A percentile compares a stretch with the other conserved stretches of the same genome.
These are phyloP conservation scores for Bradypus variegatus DNA, from an alignment of 2,797 vertebrate genomes.

Conservation along the genomic window DNA sequence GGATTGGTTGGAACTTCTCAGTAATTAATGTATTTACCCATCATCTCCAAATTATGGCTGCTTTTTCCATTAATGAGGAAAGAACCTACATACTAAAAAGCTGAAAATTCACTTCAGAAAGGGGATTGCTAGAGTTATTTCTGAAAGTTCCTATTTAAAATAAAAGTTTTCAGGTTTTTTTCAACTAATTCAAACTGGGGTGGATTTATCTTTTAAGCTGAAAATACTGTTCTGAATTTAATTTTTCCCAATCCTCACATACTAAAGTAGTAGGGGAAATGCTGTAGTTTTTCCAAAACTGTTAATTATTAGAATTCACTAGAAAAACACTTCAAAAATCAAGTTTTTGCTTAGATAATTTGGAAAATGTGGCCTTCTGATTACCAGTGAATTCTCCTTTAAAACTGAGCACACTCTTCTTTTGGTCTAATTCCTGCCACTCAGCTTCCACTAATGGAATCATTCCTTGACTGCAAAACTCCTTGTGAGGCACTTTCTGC, in stretches of 20 bases:
- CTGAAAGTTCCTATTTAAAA: background rate
- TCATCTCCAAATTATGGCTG: background rate
- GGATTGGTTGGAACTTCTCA: background rate
- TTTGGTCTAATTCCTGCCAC: background rate
- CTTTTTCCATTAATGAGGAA: background rate
- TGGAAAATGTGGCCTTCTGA: background rate
- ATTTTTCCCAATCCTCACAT: background rate
- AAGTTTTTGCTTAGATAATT: slow-evolving; percentile 12
- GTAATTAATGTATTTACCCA: background rate
- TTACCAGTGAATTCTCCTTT: background rate
- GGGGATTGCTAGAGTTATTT: background rate
- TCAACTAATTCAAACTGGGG: background rate
- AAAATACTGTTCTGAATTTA: slow-evolving; percentile 30
- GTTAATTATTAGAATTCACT: background rate
- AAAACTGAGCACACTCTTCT: background rate
- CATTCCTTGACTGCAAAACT: background rate
- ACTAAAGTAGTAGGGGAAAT: background rate
- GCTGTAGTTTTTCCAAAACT: background rate
- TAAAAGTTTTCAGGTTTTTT: background rate
- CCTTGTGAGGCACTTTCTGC: background rate
- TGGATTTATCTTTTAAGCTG: background rate
- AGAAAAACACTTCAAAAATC: background rate
- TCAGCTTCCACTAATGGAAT: background rate
- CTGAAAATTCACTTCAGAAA: background rate
- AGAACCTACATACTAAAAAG: background rate